Evolutionary conservation across 1,140 invertebrate species (phyloP).

Genomic region (Aphidius gifuensis): DNA sequence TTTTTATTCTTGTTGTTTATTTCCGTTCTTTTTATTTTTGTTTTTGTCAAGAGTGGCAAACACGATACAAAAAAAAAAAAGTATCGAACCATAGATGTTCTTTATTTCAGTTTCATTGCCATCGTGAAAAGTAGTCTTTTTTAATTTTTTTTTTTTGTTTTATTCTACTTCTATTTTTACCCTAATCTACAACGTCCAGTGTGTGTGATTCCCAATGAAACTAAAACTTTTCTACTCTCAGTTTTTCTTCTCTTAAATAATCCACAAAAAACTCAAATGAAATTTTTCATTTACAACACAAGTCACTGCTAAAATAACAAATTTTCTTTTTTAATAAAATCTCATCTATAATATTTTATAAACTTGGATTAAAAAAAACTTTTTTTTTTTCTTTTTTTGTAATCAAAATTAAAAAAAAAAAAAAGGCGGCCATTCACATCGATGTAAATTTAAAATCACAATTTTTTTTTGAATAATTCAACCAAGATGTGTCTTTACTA

Average conservation of each 20-base stretch:
- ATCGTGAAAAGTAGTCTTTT: not conserved
- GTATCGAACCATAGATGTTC: slow-evolving; percentile 4
- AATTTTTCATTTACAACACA: no score
- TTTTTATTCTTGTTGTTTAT: slow-evolving; percentile 6
- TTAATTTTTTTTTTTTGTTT: not conserved
- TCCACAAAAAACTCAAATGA: no score
- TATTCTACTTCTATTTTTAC: not conserved
- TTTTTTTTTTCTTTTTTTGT: no score
- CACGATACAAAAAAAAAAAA: slow-evolving; percentile 6
- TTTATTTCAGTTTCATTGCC: slow-evolving; percentile 2
- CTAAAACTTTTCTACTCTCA: not conserved
- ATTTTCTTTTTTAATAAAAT: no score
- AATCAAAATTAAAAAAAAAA: no score
- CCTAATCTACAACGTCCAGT: not conserved
- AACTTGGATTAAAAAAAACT: no score
- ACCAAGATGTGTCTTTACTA: no score
- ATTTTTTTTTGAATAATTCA: no score
- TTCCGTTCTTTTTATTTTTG: not conserved
- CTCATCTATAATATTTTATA: no score
- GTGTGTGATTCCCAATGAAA: slow-evolving; percentile 6
- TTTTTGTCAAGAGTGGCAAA: slow-evolving; percentile 2
- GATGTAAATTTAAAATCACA: no score
- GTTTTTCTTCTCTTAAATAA: no score
- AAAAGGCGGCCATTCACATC: not conserved
- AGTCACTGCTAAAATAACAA: no score